Evolutionary conservation across 2,888 invertebrate species (phyloP), one percentile per base, ranked within the genome.

Genomic region (Megastigmus dorsalis): DNA sequence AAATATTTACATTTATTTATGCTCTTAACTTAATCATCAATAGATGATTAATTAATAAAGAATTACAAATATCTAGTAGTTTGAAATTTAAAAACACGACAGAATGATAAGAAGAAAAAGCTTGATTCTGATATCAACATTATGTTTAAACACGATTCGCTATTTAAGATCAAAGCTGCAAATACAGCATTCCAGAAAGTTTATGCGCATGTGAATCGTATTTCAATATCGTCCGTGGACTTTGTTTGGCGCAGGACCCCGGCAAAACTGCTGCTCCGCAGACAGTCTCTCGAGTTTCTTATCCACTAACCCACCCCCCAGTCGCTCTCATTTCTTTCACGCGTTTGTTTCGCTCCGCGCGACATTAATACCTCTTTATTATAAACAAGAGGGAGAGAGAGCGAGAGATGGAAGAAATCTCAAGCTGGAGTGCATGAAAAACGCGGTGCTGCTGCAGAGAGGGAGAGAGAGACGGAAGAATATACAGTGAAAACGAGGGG

Each of bases 361-460:
- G 38, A 41, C 50, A 69, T 68, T 60, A 68, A 68, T 68, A 55
- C 50, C 57, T 57, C 50, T 38, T 68, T 74, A 63, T 74, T 68
- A 43, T 55, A 68, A 62, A 68, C 41, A 68, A 68, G 38, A 52
- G 6, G 18, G 57, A 1, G 33, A n/a, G 28, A 15, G 18, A 45
- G 1, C 7, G 36, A 63, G 10, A 10, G 23, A 20, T n/a, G n/a
- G 50, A 55, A 52, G 60, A 57, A 48, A 65, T 9, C 18, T 54
- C 10, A 26, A 2, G 5, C 36, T 43, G 7, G 4, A 41, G 69
- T 43, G 59, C 20, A 28, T 23, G 36, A 43, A 57, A 66, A 52
- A 43, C 5, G 33, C 13, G 10, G 15, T 10, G 7, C n/a, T n/a
- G n/a, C 15, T 3, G 28, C 1, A 59, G n/a, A 28, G 59, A 33